phyloP scores from a whole-genome alignment of 2,113 vertebrate genomes.

The Pao palembangensis region DNA sequence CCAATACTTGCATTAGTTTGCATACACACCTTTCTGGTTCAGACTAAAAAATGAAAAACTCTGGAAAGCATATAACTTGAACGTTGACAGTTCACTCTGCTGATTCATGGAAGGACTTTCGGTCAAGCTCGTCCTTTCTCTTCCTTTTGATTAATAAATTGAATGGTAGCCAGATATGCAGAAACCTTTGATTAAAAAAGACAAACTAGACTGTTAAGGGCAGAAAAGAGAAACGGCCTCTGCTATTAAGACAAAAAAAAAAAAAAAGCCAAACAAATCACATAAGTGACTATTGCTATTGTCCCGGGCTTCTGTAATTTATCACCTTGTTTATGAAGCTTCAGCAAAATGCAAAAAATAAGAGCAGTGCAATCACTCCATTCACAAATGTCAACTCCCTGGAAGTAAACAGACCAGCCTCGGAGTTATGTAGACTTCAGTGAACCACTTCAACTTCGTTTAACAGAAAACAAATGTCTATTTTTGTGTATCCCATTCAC shows the following conservation, averaged over 20 bases:
- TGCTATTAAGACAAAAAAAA: slow-evolving; percentile 21
- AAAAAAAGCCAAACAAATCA: slow-evolving; percentile 30
- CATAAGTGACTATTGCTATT: slow-evolving; percentile 16
- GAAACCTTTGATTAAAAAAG: not conserved
- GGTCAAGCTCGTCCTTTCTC: too few relatives aligned
- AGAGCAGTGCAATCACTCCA: slow-evolving; percentile 12
- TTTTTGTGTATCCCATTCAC: slow-evolving; percentile 8
- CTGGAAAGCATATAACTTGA: too few relatives aligned
- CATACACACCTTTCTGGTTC: too few relatives aligned
- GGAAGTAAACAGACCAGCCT: slow-evolving; percentile 11
- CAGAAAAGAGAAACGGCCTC: slow-evolving; percentile 33
- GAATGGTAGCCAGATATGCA: not conserved
- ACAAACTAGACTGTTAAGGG: slow-evolving; percentile 7
- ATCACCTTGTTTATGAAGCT: not conserved
- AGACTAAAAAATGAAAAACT: too few relatives aligned
- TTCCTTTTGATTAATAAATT: not conserved
- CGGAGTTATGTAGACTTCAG: slow-evolving; percentile 1
- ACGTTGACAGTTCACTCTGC: too few relatives aligned
- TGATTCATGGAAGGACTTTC: too few relatives aligned
- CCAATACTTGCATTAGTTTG: too few relatives aligned
- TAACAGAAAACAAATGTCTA: not conserved
- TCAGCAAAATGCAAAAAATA: not conserved
- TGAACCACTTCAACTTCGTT: slow-evolving; percentile 2
- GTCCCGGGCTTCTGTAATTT: not conserved
- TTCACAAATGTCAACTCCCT: not conserved